These are phyloP conservation scores for Stenoptilia bipunctidactyla DNA, from an alignment of 2,888 invertebrate genomes.

Conservation along the genomic window DNA sequence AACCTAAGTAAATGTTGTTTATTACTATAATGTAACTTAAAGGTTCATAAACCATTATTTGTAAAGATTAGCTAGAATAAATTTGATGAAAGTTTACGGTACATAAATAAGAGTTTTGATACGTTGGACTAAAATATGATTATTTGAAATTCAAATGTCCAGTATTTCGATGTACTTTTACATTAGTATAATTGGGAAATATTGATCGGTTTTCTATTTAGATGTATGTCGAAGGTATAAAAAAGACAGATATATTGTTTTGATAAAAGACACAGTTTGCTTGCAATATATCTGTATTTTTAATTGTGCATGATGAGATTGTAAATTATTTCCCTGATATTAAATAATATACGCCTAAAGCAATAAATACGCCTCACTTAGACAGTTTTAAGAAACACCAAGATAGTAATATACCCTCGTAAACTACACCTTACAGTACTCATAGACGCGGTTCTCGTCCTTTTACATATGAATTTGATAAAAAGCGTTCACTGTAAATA, in stretches of 20 bases:
- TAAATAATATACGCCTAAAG: conserved; percentile 36
- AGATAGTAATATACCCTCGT: conserved; percentile 14
- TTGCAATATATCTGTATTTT: too few species aligned
- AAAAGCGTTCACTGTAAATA: too few species aligned
- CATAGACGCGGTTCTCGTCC: too few species aligned
- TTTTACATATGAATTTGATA: too few species aligned
- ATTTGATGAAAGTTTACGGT: conserved; percentile 24
- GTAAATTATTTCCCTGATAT: conserved; percentile 31
- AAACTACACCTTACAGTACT: conserved; percentile 3
- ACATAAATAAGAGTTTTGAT: conserved; percentile 45
- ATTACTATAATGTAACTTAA: neutral
- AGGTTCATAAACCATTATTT: neutral
- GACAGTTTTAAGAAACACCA: conserved; percentile 22
- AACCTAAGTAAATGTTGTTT: neutral
- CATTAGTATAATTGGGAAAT: neutral
- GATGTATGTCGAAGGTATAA: too few species aligned
- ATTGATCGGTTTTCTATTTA: neutral
- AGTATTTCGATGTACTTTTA: conserved; percentile 19
- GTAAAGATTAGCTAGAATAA: conserved; percentile 40
- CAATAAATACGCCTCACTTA: conserved; percentile 39
- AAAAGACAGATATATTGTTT: too few species aligned
- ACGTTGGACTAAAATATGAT: conserved; percentile 29
- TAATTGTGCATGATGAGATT: conserved; percentile 12
- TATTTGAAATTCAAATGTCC: conserved; percentile 19
- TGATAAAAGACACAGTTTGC: too few species aligned